Base-by-base conservation (phyloP, 2,113 vertebrate species). In the Nycticorax nycticorax region DNA sequence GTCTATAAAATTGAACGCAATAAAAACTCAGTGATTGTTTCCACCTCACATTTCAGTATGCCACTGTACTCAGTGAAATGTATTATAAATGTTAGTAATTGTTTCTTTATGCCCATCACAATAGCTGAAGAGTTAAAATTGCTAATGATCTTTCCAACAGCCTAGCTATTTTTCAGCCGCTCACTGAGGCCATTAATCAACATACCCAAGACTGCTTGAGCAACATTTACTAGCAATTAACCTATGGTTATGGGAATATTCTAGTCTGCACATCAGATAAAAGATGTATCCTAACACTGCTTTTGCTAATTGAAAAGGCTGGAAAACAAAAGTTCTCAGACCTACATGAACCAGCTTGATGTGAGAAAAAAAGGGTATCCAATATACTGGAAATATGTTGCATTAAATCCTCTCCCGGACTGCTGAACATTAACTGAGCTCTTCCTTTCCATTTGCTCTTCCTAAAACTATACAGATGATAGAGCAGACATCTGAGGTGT, bases 161-260 rank as follows among this genome's bases (percentile, higher is more conserved):
- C 95, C 77, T 27, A 68, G 59, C 67, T 94, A 91, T 88, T 97
- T 97, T 96, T 95, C 82, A 93, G 78, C 87, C 75, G 93, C 92
- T 95, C 93, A 90, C 85, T 33, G 62, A 86, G 93, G 92, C 98
- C 96, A 97, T 98, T 98, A 98, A 98, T 98, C 98, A 98, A 91
- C 95, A 83, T 69, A 98, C 97, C 97, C 93, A 97, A 98, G 97
- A 96, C 98, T 95, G 30, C 69, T 17, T 71, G 80, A 93, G 67
- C 78, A 96, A 97, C 97, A 96, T 89, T 98, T 98, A 97, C 83
- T 27, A 97, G 98, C 98, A 99, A 99, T 99, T 99, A 99, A 98
- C 98, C 97, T 94, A 72, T 96, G 95, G 97, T 97, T 96, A 97
- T 95, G 85, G 87, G 85, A 90, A 94, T 93, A 85, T 81, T 95